Evolutionary conservation across 2,888 invertebrate species (phyloP).

Genomic region (Abrostola tripartita): DNA sequence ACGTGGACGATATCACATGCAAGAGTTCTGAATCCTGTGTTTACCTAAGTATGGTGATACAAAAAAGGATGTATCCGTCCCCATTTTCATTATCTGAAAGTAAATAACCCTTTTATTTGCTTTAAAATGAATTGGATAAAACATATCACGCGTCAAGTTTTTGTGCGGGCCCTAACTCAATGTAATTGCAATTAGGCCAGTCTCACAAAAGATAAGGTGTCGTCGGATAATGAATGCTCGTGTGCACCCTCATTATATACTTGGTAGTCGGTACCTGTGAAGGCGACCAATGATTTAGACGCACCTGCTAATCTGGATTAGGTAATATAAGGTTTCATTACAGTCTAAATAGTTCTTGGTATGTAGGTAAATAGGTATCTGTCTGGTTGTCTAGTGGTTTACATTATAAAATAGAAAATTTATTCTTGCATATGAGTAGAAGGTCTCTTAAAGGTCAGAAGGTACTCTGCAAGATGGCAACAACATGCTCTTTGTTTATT

Average conservation of each 20-base stretch:
- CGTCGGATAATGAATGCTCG: conserved; percentile 20
- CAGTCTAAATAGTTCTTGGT: not conserved
- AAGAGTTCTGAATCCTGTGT: too few relatives aligned
- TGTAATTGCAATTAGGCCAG: conserved; percentile 38
- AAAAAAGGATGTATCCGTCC: not conserved
- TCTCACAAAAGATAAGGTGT: conserved; percentile 19
- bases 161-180: conserved; percentile 23
- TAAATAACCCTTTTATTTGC: conserved; percentile 6
- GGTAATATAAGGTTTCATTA: not conserved
- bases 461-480: too few relatives aligned
- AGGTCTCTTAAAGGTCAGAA: too few relatives aligned
- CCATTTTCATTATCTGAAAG: not conserved
- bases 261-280: not conserved
- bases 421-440: too few relatives aligned
- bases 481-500: too few relatives aligned
- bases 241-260: conserved; percentile 1
- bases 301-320: not conserved
- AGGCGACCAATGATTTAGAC: conserved; percentile 14
- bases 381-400: too few relatives aligned
- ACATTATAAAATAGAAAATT: too few relatives aligned
- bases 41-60: too few relatives aligned
- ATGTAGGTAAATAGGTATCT: not conserved
- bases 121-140: conserved; percentile 19
- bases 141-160: conserved; percentile 15
- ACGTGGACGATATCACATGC: too few relatives aligned